Evolutionary conservation across 2,797 vertebrate genomes (phyloP).

Genomic region (Echiichthys vipera): DNA sequence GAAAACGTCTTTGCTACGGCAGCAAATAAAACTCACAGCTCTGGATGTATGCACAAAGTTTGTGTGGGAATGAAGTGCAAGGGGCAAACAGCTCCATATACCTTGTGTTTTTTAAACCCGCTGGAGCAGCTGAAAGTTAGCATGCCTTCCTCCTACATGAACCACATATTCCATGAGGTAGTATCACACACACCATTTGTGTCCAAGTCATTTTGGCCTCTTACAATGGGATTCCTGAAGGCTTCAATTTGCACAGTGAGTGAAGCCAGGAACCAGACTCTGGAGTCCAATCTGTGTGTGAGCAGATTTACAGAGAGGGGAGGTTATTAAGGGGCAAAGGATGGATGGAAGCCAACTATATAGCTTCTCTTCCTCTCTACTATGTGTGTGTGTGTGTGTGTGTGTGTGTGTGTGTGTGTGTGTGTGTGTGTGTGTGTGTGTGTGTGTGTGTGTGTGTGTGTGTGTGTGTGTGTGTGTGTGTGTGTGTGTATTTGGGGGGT

Average conservation of each 20-base stretch:
- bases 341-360: no score
- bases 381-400: constrained; percentile 33
- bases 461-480: constrained; percentile 8
- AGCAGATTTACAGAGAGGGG: constrained; percentile 72
- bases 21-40: constrained; percentile 6
- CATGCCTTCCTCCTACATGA: constrained; percentile 47
- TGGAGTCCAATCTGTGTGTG: constrained; percentile 69
- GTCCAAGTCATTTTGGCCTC: constrained; percentile 56
- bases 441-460: constrained; percentile 18
- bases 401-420: constrained; percentile 37
- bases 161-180: constrained; percentile 30
- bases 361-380: no score
- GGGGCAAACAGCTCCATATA: constrained; percentile 30
- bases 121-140: constrained; percentile 45
- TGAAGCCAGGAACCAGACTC: constrained; percentile 72
- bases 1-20: constrained; percentile 6
- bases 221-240: constrained; percentile 76
- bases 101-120: constrained; percentile 4
- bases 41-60: neutral
- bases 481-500: neutral
- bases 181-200: constrained; percentile 28
- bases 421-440: constrained; percentile 15
- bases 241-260: constrained; percentile 76
- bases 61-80: neutral
- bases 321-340: constrained; percentile 73